Conservation (phyloP, 2,797 vertebrate species). For the Tamandua tetradactyla region DNA sequence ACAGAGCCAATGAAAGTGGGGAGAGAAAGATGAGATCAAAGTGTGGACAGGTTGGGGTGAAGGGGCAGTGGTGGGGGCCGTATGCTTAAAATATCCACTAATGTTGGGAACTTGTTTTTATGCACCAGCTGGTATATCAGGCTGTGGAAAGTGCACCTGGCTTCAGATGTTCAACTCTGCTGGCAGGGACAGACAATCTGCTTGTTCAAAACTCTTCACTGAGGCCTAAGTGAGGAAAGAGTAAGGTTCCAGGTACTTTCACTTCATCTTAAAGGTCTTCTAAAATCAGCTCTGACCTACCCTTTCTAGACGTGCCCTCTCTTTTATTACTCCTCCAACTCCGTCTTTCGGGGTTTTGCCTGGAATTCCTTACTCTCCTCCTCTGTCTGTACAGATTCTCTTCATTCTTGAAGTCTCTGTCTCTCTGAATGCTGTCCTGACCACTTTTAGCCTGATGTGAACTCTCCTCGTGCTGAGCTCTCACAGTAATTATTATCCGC, state of each 20-base stretch:
- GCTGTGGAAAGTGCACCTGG: neutral
- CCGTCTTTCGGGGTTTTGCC: conserved; percentile 24
- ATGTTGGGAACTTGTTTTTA: neutral
- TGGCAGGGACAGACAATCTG: neutral
- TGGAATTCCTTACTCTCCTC: neutral
- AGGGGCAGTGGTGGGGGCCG: neutral
- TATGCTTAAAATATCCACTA: conserved; percentile 8
- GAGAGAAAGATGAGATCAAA: neutral
- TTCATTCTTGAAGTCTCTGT: conserved; percentile 24
- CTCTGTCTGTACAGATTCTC: neutral
- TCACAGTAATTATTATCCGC: conserved; percentile 66
- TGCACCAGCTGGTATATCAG: neutral
- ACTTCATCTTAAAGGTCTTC: conserved; percentile 2
- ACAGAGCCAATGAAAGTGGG: neutral
- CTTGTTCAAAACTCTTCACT: conserved; percentile 6
- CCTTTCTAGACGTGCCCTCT: neutral
- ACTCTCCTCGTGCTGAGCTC: conserved; percentile 53
- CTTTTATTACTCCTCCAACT: neutral
- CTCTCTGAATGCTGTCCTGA: conserved; percentile 51
- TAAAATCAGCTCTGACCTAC: neutral
- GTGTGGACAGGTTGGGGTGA: neutral
- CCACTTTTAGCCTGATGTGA: conserved; percentile 59
- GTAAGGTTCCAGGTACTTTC: neutral
- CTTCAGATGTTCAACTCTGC: conserved; percentile 15
- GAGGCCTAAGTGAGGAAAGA: neutral